Evolutionary conservation across 2,888 invertebrate species (phyloP), one percentile per base, ranked within the genome.

Genomic region (Diarsia mendica): DNA sequence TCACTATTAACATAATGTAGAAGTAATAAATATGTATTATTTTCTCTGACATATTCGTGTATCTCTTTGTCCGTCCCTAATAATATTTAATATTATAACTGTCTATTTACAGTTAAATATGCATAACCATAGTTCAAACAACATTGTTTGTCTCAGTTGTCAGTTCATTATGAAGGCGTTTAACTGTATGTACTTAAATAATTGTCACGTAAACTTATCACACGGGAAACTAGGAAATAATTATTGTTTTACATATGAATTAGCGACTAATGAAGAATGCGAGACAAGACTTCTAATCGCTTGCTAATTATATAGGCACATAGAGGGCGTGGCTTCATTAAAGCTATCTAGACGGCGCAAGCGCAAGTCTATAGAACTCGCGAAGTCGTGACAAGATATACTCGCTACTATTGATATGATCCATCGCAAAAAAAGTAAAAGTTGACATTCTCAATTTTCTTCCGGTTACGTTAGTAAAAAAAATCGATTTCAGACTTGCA

Each of bases 241-340:
- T 88, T 84, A 77, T 67, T 75, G 78, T 71, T 84, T 85, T 82
- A 81, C 82, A 77, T 80, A 78, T 75, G 63, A 77, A 82, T 83
- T 85, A 86, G 72, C 79, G 78, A 71, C 58, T 75, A 70, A 80
- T 77, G 77, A 82, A 72, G 82, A 83, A 84, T 78, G 75, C 77
- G 39, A 83, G 82, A 79, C 70, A 75, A 72, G 65, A 75, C 75
- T 85, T 48, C 74, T 87, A 86, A 88, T 86, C 79, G 77, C 78
- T 82, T 71, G 81, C 84, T 89, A 89, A 90, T 87, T 87, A 85
- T 72, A 75, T 65, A 69, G 64, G 82, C 79, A 88, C 80, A 86
- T 73, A 80, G 82, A 80, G 80, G 89, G 88, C 82, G 88, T 85
- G 85, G 88, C 73, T 78, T 87, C 79, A 86, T 88, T 87, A 85